Conservation (phyloP, 2,888 invertebrate genomes). For the Thalpophila matura region DNA sequence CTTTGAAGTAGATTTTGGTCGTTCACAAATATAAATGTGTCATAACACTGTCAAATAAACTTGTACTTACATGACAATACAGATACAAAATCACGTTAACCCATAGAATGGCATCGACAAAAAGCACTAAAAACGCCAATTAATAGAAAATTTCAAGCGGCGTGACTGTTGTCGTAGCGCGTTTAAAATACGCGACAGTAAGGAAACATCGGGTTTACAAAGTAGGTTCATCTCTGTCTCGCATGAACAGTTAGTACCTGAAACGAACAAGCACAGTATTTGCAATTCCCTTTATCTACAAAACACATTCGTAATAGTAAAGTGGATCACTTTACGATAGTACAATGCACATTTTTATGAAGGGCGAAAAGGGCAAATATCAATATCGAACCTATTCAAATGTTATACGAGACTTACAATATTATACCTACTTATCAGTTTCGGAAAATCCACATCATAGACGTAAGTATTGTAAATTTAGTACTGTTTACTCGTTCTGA, state of each 20-base stretch:
- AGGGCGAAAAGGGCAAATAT: slow-evolving; percentile 70
- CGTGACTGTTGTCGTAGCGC: slow-evolving; percentile 80
- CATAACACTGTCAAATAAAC: slow-evolving; percentile 72
- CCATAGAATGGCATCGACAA: slow-evolving; percentile 76
- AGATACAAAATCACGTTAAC: slow-evolving; percentile 76
- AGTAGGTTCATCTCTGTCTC: slow-evolving; percentile 74
- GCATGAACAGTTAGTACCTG: slow-evolving; percentile 54
- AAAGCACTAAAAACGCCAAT: slow-evolving; percentile 82
- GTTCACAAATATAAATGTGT: slow-evolving; percentile 69
- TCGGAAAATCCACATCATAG: slow-evolving; percentile 47
- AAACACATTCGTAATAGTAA: slow-evolving; percentile 81
- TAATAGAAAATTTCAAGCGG: slow-evolving; percentile 85
- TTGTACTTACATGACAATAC: slow-evolving; percentile 73
- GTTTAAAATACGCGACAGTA: slow-evolving; percentile 78
- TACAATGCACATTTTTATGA: slow-evolving; percentile 75
- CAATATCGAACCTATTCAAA: slow-evolving; percentile 62
- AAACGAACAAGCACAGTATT: slow-evolving; percentile 68
- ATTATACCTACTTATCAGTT: slow-evolving; percentile 38
- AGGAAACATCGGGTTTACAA: slow-evolving; percentile 62
- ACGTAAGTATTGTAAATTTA: slow-evolving; percentile 65
- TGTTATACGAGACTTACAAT: slow-evolving; percentile 61
- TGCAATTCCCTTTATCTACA: slow-evolving; percentile 69
- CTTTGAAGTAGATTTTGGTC: slow-evolving; percentile 64
- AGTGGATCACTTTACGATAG: slow-evolving; percentile 76
- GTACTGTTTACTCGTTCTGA: slow-evolving; percentile 67